Conservation (phyloP, 2,888 invertebrate species). For the Archaeoteleia sp. region DNA sequence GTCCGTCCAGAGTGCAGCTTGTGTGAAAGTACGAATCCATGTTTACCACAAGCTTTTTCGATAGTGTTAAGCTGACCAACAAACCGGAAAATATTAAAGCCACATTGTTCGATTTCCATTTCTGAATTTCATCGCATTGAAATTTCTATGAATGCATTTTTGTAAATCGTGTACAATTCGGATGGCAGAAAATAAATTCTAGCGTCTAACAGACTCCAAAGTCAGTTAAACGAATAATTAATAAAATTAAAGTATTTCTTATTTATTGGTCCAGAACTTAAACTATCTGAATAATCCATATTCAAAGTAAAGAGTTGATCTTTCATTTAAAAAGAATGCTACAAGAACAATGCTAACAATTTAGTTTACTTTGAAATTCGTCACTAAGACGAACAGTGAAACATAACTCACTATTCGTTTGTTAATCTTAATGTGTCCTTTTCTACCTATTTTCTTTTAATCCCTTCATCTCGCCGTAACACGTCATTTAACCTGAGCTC, state of each 20-base stretch:
- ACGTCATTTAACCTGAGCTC: constrained; percentile 77
- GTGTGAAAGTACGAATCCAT: constrained; percentile 67
- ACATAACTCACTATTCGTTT: constrained; percentile 35
- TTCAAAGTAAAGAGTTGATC: constrained; percentile 17
- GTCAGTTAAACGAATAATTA: neutral
- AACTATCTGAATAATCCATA: constrained; percentile 43
- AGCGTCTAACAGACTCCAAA: too few relatives aligned
- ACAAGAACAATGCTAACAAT: neutral
- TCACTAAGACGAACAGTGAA: constrained; percentile 16
- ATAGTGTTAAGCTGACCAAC: constrained; percentile 38
- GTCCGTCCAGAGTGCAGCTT: constrained; percentile 72
- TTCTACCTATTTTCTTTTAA: constrained; percentile 43
- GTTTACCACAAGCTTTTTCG: constrained; percentile 53
- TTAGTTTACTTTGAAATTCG: constrained; percentile 10
- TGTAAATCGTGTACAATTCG: too few relatives aligned
- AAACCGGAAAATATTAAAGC: constrained; percentile 7
- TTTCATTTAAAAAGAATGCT: neutral
- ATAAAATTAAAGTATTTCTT: neutral
- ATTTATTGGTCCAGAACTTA: constrained; percentile 18
- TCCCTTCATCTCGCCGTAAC: constrained; percentile 59
- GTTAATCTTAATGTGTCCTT: constrained; percentile 28
- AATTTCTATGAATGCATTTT: too few relatives aligned
- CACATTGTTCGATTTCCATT: constrained; percentile 7
- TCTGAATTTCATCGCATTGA: constrained; percentile 4
- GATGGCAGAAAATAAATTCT: too few relatives aligned